These are phyloP conservation scores for Xestoiulus laeticollis DNA, from an alignment of 2,888 invertebrate genomes.

Conservation along the genomic window DNA sequence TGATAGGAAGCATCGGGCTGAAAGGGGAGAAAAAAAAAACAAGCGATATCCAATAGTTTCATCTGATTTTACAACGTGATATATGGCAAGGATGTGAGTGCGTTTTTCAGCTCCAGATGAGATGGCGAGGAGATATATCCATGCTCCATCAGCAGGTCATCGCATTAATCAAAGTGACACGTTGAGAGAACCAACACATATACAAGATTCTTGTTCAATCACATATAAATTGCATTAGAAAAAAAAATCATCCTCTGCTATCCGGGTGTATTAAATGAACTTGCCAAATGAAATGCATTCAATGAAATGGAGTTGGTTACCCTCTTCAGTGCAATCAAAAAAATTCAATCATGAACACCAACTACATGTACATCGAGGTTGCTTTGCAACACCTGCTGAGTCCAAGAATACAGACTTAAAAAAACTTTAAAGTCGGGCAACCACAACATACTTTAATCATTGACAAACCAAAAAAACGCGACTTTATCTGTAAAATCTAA, in stretches of 20 bases:
- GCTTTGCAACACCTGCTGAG: not conserved
- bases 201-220: slow-evolving; percentile 30
- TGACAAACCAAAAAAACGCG: not conserved
- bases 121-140: not conserved
- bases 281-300: slow-evolving; percentile 33
- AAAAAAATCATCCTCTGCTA: not conserved
- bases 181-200: slow-evolving; percentile 17
- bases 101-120: slow-evolving; percentile 20
- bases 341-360: not conserved
- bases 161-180: slow-evolving; percentile 34
- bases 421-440: not conserved
- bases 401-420: not conserved
- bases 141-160: slow-evolving; percentile 3
- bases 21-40: not conserved
- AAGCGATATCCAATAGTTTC: not conserved
- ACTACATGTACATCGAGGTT: not conserved
- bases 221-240: slow-evolving; percentile 22
- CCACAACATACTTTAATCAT: not conserved
- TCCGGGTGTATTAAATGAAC: slow-evolving; percentile 23
- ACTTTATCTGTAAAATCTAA: not conserved
- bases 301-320: slow-evolving; percentile 29
- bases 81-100: slow-evolving; percentile 12
- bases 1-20: not conserved
- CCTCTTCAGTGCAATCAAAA: not conserved
- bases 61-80: slow-evolving; percentile 26